These are phyloP conservation scores for Dendrophyllia cribrosa DNA, from an alignment of 64 coral and sea anemone species.

Conservation along the genomic window DNA sequence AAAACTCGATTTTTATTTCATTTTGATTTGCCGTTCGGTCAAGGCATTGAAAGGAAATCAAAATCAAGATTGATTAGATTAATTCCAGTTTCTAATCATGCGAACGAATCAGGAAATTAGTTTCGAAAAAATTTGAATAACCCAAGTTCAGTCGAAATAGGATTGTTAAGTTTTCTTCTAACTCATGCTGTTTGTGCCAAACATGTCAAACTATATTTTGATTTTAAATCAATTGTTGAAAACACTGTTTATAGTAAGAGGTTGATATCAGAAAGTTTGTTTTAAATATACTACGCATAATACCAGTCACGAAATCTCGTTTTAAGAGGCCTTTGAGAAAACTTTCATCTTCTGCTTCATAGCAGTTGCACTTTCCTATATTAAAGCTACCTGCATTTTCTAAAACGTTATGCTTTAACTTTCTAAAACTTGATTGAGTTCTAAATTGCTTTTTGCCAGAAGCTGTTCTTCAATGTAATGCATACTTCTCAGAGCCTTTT, in stretches of 20 bases:
- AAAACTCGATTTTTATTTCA: neutral
- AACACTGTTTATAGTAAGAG: neutral
- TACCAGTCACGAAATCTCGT: neutral
- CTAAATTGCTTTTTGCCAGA: neutral
- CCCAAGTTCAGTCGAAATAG: neutral
- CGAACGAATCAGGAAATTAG: neutral
- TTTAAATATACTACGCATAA: neutral
- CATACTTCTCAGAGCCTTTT: neutral
- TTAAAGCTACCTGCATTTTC: too few species aligned
- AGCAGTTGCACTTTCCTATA: too few species aligned
- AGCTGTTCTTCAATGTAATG: neutral
- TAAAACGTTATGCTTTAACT: neutral
- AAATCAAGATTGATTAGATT: slow-evolving; percentile 20
- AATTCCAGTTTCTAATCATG: slow-evolving; percentile 15
- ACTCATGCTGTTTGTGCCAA: slow-evolving; percentile 8
- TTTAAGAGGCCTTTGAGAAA: neutral
- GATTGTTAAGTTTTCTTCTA: neutral
- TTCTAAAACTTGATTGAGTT: slow-evolving; percentile 7
- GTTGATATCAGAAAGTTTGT: neutral
- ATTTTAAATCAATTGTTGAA: slow-evolving; percentile 2
- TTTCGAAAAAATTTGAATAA: neutral
- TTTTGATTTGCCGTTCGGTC: slow-evolving; percentile 6
- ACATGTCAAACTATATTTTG: neutral
- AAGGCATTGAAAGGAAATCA: slow-evolving; percentile 20
- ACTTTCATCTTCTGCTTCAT: too few species aligned